These are phyloP conservation scores for Lepidotrigona ventralis DNA, from an alignment of 1,140 invertebrate species.

Conservation along the genomic window DNA sequence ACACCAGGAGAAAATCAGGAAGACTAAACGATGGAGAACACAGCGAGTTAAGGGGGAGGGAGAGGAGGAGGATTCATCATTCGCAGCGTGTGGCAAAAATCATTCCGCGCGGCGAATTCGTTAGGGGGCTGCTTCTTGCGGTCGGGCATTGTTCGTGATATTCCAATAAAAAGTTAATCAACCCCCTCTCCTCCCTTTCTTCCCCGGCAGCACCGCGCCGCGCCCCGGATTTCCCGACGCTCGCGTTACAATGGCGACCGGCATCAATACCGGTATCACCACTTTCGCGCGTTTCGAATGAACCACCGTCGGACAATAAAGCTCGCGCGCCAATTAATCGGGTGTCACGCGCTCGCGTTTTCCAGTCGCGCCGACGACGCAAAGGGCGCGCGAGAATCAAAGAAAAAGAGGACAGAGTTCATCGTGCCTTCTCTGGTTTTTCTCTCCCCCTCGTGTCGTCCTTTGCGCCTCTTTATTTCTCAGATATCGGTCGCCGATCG, in stretches of 20 bases:
- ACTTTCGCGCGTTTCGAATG: constrained; percentile 33
- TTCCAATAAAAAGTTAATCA: constrained; percentile 49
- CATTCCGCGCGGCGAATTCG: constrained; percentile 9
- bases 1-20: neutral
- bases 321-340: constrained; percentile 30
- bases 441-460: neutral
- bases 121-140: constrained; percentile 1
- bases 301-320: constrained; percentile 38
- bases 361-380: neutral
- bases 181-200: neutral
- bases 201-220: too few species aligned
- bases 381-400: neutral
- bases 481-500: constrained; percentile 37
- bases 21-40: neutral
- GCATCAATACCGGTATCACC: constrained; percentile 26
- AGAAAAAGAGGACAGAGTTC: constrained; percentile 9
- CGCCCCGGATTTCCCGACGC: constrained; percentile 19
- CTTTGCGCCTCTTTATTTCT: constrained; percentile 20
- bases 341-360: constrained; percentile 29
- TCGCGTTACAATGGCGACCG: constrained; percentile 25
- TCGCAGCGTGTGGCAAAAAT: neutral
- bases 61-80: neutral
- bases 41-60: neutral
- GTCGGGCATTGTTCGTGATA: constrained; percentile 29
- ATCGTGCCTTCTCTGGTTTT: neutral